These are phyloP conservation scores for Bombyx mori DNA, from an alignment of 1,140 invertebrate genomes.

Conservation along the genomic window DNA sequence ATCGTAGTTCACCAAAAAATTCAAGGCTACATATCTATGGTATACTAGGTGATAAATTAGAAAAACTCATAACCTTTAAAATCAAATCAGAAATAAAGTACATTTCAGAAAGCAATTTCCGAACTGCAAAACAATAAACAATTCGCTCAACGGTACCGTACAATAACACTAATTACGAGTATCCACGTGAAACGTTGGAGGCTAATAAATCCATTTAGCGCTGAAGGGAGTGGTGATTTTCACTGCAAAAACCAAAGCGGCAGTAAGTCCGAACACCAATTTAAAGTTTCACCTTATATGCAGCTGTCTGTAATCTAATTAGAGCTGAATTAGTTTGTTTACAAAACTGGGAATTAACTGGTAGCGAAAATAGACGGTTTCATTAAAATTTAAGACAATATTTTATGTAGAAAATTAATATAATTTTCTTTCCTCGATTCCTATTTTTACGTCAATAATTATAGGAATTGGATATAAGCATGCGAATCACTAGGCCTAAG, in stretches of 20 bases:
- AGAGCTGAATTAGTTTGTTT: conserved; percentile 20
- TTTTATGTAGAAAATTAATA: no score
- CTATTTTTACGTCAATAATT: no score
- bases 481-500: no score
- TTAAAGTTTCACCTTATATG: conserved; percentile 38
- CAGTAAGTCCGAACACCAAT: conserved; percentile 28
- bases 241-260: conserved; percentile 33
- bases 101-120: conserved; percentile 1
- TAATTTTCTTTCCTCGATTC: no score
- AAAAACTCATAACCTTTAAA: no score
- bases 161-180: conserved; percentile 42
- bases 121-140: conserved; percentile 4
- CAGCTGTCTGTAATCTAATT: conserved; percentile 38
- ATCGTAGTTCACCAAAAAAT: no score
- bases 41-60: no score
- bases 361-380: neutral
- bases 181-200: conserved; percentile 32
- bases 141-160: conserved; percentile 6
- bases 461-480: no score
- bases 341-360: conserved; percentile 11
- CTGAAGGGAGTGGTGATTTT: conserved; percentile 28
- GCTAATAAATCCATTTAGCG: conserved; percentile 47
- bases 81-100: neutral
- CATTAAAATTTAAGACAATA: no score
- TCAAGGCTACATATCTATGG: no score